Percentiles rank a stretch among this genome's conserved stretches.
Conservation (phyloP, 2,888 invertebrate genomes). For the Synergus gifuensis region DNA sequence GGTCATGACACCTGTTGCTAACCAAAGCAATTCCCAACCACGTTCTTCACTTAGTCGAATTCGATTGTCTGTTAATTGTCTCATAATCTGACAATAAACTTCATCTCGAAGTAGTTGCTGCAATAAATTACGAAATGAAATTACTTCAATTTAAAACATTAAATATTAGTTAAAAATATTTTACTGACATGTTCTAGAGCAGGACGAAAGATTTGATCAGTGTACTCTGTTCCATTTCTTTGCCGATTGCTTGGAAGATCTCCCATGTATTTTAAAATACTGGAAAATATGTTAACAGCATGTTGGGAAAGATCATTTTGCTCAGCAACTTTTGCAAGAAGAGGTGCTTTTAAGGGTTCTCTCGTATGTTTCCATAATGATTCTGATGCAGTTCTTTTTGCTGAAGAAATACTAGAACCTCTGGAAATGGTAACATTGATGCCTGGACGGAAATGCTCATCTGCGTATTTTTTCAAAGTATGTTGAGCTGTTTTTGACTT, state of each 20-base stretch:
- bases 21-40: slow-evolving; percentile 97
- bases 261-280: slow-evolving; percentile 93
- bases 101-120: slow-evolving; percentile 91
- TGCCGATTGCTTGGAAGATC: slow-evolving; percentile 91
- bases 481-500: slow-evolving; percentile 86
- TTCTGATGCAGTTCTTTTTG: slow-evolving; percentile 83
- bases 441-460: slow-evolving; percentile 87
- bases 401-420: slow-evolving; percentile 83
- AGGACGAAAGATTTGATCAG: slow-evolving; percentile 91
- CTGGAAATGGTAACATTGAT: slow-evolving; percentile 79
- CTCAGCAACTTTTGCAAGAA: slow-evolving; percentile 86
- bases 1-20: slow-evolving; percentile 91
- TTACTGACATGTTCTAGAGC: slow-evolving; percentile 83
- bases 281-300: slow-evolving; percentile 87
- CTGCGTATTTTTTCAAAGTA: slow-evolving; percentile 90
- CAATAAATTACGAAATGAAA: slow-evolving; percentile 33
- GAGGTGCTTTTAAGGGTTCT: slow-evolving; percentile 90
- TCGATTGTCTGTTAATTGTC: slow-evolving; percentile 93
- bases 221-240: slow-evolving; percentile 88
- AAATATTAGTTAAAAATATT: background rate
- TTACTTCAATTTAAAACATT: background rate
- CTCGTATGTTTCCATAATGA: slow-evolving; percentile 91
- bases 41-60: slow-evolving; percentile 91
- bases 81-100: slow-evolving; percentile 95
- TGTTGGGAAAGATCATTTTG: slow-evolving; percentile 86